phyloP scores from a whole-genome alignment of 2,113 vertebrate species.

The Drymodes brunneopygia region DNA sequence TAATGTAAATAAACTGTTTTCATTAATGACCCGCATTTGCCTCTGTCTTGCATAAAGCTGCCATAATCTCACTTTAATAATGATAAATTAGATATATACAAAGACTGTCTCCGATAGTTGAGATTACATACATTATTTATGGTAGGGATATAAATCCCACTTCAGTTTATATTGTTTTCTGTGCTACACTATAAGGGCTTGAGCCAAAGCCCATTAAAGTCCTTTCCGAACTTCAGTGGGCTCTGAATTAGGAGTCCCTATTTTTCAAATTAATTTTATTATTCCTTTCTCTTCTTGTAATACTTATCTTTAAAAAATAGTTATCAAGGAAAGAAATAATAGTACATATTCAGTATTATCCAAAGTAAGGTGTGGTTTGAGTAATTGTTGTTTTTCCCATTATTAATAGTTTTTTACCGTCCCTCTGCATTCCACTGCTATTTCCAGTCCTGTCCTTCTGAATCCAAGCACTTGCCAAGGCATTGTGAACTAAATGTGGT shows the following conservation, averaged over 20 bases:
- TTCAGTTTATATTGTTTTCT: slow-evolving; percentile 37
- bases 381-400: neutral
- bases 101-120: neutral
- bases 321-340: neutral
- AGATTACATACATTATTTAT: slow-evolving; percentile 51
- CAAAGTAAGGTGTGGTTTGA: neutral
- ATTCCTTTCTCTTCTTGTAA: neutral
- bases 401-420: neutral
- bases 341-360: neutral
- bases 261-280: slow-evolving; percentile 10
- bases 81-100: slow-evolving; percentile 12
- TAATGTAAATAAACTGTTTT: neutral
- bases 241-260: neutral
- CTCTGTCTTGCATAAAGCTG: slow-evolving; percentile 39
- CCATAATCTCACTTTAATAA: slow-evolving; percentile 47
- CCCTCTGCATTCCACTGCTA: neutral
- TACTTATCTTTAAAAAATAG: neutral
- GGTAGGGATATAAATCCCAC: slow-evolving; percentile 21
- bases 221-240: neutral
- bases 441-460: neutral
- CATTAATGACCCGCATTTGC: slow-evolving; percentile 3
- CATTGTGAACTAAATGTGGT: neutral
- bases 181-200: neutral
- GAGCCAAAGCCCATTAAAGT: slow-evolving; percentile 47
- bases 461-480: neutral